Evolutionary conservation across 1,140 invertebrate species (phyloP), one percentile per base, ranked within the genome.

Genomic region (Bombus fervidus): DNA sequence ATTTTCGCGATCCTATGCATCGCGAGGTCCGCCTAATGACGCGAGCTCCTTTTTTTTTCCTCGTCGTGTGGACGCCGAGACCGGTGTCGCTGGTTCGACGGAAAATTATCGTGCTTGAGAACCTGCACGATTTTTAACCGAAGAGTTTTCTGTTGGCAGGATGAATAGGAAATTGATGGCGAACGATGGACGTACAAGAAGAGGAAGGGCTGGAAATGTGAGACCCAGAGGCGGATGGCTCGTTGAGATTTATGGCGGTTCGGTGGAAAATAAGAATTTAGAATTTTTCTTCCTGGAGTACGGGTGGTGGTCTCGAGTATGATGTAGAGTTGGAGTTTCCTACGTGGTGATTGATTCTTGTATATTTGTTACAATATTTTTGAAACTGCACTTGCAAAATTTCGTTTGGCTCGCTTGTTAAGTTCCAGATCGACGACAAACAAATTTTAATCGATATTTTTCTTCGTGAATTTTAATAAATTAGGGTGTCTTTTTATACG

Each of bases 21-120:
- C 43, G 62, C 31, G 37, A 71, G 18, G 47, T 53, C 64, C 34
- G 28, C 39, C 39, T 74, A 83, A 80, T 68, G 31, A 78, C 41
- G 34, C 85, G 37, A 47, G 53, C 85, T 68, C 85, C 59, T 83
- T 13, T 62, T 39, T 74, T 83, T 74, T 83, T 8, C 62, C 25
- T 15, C 6, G 28, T 75, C 82, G 73, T 12, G 64, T 47, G 59
- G 37, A 53, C 13, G 22, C 10, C 10, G 37, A 34, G 66, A 87
- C 69, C 71, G 86, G 64, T 85, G 74, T 75, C 84, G 77, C 41
- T 39, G 37, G 39, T 15, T 53, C 53, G n/a, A 64, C 53, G 43
- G 80, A 76, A 76, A 62, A 87, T 78, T 57, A 37, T 73, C 71
- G 62, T 53, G 43, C 37, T 22, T 8, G 73, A 22, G 73, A 75